These are phyloP conservation scores for Drosophila parabipectinata DNA, from an alignment of 1,140 invertebrate species.

Conservation along the genomic window DNA sequence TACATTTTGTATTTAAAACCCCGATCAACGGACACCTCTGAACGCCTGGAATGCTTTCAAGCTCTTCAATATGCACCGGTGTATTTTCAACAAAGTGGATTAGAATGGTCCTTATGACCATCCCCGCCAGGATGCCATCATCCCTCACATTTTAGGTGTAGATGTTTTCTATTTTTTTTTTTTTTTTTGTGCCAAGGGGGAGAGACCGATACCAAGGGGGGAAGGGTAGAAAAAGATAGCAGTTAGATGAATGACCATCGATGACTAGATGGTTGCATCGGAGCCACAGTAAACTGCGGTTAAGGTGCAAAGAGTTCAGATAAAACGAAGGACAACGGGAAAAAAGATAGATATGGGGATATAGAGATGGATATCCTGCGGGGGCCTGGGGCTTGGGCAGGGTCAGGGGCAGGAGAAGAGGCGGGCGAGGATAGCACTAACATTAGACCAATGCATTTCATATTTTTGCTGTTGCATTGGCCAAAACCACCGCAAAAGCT, in stretches of 20 bases:
- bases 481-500: slow-evolving; percentile 50
- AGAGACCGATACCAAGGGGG: too few relatives aligned
- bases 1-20: background rate
- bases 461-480: slow-evolving; percentile 37
- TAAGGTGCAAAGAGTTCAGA: slow-evolving; percentile 51
- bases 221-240: background rate
- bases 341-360: background rate
- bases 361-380: background rate
- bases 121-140: slow-evolving; percentile 3
- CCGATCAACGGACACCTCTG: slow-evolving; percentile 14
- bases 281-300: slow-evolving; percentile 64
- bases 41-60: slow-evolving; percentile 27
- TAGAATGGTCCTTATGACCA: slow-evolving; percentile 70
- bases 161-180: background rate
- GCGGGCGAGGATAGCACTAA: background rate
- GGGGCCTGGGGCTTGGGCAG: too few relatives aligned
- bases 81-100: slow-evolving; percentile 72
- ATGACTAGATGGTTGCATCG: slow-evolving; percentile 54
- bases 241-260: slow-evolving; percentile 74
- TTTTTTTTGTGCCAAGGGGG: background rate
- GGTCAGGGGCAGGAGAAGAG: background rate
- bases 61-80: slow-evolving; percentile 66
- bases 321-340: slow-evolving; percentile 16
- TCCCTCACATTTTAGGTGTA: background rate
- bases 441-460: slow-evolving; percentile 56